Evolutionary conservation across 2,888 invertebrate species (phyloP).

Genomic region (Rotaria sp.): DNA sequence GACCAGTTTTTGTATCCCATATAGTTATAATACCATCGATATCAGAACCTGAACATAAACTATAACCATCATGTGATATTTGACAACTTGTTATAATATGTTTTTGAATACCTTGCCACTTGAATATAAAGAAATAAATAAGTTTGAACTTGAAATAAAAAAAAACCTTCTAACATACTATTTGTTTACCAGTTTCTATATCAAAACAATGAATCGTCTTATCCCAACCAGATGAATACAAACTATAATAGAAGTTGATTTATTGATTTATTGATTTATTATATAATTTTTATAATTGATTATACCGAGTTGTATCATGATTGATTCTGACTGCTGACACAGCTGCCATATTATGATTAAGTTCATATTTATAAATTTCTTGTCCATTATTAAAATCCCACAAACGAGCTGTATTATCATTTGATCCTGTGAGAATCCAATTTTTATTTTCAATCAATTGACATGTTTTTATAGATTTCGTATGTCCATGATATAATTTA

Average conservation of each 20-base stretch:
- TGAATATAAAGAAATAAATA: slow-evolving; percentile 38
- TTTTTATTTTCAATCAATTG: slow-evolving; percentile 38
- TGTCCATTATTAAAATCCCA: slow-evolving; percentile 47
- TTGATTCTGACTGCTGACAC: slow-evolving; percentile 46
- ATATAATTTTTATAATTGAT: slow-evolving; percentile 23
- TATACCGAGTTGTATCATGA: slow-evolving; percentile 44
- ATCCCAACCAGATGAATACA: slow-evolving; percentile 47
- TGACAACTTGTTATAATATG: slow-evolving; percentile 50
- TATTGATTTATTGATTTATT: slow-evolving; percentile 31
- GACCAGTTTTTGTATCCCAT: slow-evolving; percentile 49
- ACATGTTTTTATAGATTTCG: slow-evolving; percentile 49
- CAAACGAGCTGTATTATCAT: slow-evolving; percentile 48
- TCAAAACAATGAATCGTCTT: slow-evolving; percentile 48
- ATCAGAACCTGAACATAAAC: slow-evolving; percentile 49
- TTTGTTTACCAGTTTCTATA: slow-evolving; percentile 46
- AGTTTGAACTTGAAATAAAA: neutral
- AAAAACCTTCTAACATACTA: slow-evolving; percentile 45
- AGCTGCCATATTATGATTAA: slow-evolving; percentile 44
- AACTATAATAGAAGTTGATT: neutral
- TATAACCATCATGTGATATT: slow-evolving; percentile 48
- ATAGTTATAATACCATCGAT: slow-evolving; percentile 48
- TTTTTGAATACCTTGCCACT: slow-evolving; percentile 49
- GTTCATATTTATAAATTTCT: slow-evolving; percentile 44
- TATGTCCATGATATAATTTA: slow-evolving; percentile 49
- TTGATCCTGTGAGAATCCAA: slow-evolving; percentile 48